A percentile compares a stretch with the other conserved stretches of the same genome.
phyloP scores from a whole-genome alignment of 2,888 invertebrate genomes.

The Caradrina kadenii region DNA sequence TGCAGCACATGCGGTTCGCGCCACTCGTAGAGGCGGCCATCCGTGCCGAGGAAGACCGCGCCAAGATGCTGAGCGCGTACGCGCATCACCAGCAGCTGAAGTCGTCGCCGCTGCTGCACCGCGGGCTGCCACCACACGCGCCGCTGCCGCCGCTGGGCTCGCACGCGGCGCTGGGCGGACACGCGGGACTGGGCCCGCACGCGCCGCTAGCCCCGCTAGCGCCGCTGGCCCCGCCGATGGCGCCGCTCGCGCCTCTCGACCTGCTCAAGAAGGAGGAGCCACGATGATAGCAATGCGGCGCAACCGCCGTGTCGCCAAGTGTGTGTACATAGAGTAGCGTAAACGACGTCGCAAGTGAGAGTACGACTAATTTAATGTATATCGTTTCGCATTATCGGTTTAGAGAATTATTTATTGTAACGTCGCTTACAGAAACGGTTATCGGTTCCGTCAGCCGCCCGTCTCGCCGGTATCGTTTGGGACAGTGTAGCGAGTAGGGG shows the following conservation, averaged over 20 bases:
- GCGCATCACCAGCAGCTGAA: constrained; percentile 91
- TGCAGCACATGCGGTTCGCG: constrained; percentile 93
- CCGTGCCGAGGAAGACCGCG: constrained; percentile 94
- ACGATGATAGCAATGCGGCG: constrained; percentile 84
- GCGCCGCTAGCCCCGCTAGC: constrained; percentile 75
- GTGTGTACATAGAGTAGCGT: constrained; percentile 75
- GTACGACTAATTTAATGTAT: constrained; percentile 78
- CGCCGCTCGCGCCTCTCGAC: constrained; percentile 88
- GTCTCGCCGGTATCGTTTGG: constrained; percentile 64
- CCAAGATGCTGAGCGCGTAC: constrained; percentile 94
- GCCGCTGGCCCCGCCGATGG: constrained; percentile 82
- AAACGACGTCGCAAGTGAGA: constrained; percentile 78
- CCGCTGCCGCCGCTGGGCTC: constrained; percentile 80
- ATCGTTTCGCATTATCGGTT: constrained; percentile 85
- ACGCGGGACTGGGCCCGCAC: constrained; percentile 78
- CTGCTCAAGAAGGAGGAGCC: constrained; percentile 91
- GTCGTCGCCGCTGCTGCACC: constrained; percentile 85
- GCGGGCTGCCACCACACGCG: constrained; percentile 80
- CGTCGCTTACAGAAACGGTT: constrained; percentile 76
- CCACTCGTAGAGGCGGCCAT: constrained; percentile 95
- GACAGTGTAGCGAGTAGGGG: constrained; percentile 53
- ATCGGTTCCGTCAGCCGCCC: constrained; percentile 60
- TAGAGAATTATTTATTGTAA: constrained; percentile 89
- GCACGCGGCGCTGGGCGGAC: constrained; percentile 81
- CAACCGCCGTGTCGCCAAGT: constrained; percentile 66